Conservation (phyloP, 2,888 invertebrate species). For the Xestia sexstrigata region DNA sequence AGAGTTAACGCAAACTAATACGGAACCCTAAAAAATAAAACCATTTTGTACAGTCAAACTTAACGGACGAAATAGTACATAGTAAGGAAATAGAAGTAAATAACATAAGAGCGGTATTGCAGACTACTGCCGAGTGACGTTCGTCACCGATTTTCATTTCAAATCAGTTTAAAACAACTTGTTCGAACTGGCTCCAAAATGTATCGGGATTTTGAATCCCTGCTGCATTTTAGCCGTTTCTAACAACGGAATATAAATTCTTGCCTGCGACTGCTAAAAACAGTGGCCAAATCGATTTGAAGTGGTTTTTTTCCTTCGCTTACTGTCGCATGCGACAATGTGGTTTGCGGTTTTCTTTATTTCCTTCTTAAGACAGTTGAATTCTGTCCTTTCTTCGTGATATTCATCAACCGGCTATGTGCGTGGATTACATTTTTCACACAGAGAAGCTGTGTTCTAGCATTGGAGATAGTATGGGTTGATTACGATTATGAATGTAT, state of each 20-base stretch:
- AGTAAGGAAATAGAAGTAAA: slow-evolving; percentile 22
- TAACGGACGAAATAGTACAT: slow-evolving; percentile 3
- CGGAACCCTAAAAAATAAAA: too few species aligned
- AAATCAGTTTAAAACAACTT: slow-evolving; percentile 60
- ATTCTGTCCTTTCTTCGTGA: background rate
- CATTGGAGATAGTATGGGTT: background rate
- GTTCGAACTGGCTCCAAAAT: slow-evolving; percentile 39
- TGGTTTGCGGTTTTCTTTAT: background rate
- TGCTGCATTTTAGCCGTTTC: slow-evolving; percentile 27
- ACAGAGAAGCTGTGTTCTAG: background rate
- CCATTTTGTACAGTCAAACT: slow-evolving; percentile 13
- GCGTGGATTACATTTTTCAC: too few species aligned
- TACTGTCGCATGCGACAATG: background rate
- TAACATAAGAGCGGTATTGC: slow-evolving; percentile 18
- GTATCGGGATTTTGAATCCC: slow-evolving; percentile 36
- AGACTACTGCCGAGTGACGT: slow-evolving; percentile 20
- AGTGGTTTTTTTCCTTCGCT: slow-evolving; percentile 19
- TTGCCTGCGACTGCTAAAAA: slow-evolving; percentile 15
- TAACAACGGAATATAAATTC: slow-evolving; percentile 25
- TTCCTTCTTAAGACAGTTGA: background rate
- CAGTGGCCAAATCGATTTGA: slow-evolving; percentile 21
- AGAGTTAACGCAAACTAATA: background rate
- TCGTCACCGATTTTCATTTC: slow-evolving; percentile 56
- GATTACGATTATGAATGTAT: background rate
- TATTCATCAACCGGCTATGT: background rate